phyloP scores from a whole-genome alignment of 2,888 invertebrate genomes.

The Corythucha ciliata region DNA sequence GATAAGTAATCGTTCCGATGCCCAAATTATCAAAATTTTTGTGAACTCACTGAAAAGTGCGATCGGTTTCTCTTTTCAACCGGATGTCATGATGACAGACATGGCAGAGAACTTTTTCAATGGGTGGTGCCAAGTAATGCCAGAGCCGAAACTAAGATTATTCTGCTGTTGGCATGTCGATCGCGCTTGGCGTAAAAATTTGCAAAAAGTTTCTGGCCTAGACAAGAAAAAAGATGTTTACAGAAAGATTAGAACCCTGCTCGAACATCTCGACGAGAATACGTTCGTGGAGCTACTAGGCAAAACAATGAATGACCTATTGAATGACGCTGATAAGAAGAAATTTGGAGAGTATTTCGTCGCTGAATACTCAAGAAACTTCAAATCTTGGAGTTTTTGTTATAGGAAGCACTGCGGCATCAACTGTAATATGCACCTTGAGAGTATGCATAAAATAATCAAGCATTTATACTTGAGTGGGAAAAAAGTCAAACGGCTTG shows the following conservation, averaged over 20 bases:
- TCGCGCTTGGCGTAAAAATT: constrained; percentile 10
- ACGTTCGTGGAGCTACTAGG: background rate
- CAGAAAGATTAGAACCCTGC: constrained; percentile 6
- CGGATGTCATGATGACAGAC: constrained; percentile 14
- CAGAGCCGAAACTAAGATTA: constrained; percentile 3
- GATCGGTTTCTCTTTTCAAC: constrained; percentile 6
- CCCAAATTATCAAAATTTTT: constrained; percentile 1
- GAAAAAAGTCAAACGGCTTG: constrained; percentile 10
- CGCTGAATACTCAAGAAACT: constrained; percentile 12
- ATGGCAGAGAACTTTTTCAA: constrained; percentile 6
- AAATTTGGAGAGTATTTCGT: constrained; percentile 10
- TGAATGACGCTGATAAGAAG: background rate
- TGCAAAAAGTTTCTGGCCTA: constrained; percentile 1
- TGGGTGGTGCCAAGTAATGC: constrained; percentile 16
- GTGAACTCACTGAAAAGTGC: background rate
- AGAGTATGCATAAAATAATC: constrained; percentile 1
- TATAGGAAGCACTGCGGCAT: constrained; percentile 18
- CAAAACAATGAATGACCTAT: constrained; percentile 1
- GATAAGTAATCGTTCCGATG: constrained; percentile 4
- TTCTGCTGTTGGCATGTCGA: constrained; percentile 15
- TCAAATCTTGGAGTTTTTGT: constrained; percentile 2
- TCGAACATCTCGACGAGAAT: constrained; percentile 9
- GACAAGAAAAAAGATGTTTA: constrained; percentile 5
- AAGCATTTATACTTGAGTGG: constrained; percentile 10
- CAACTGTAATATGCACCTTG: background rate